Evolutionary conservation across 2,888 invertebrate genomes (phyloP), one percentile per base, ranked within the genome.

Genomic region (Liopterus haemorrhoidalis): DNA sequence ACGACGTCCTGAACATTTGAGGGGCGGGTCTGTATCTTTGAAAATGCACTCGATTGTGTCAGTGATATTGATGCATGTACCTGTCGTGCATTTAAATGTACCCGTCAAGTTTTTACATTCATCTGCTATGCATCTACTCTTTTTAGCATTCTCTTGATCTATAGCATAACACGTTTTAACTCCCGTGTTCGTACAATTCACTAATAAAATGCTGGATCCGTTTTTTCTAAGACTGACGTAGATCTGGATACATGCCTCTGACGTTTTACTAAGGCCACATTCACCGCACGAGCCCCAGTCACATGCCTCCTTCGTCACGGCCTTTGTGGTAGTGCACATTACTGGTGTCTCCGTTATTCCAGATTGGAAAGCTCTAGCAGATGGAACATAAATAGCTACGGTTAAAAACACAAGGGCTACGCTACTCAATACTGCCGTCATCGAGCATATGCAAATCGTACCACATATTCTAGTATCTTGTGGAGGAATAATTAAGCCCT

Each of bases 261-360:
- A 88, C 0, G 89, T 89, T 65, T 92, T 91, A 61, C 90, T 90
- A 45, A 92, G 73, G 54, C 92, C 92, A 91, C 92, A 92, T 62
- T 92, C 91, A 1, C 90, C 89, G 59, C 92, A 92, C 41, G 90
- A 89, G 38, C 87, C 86, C 89, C 90, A 90, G 53, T 87, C 87
- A 62, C 91, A 91, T 60, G 81, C 83, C 59, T 89, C 89, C 61
- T 82, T 84, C 64, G 82, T 84, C 46, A 84, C 78, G 21, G 88
- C 85, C 38, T 89, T 74, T 38, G 89, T 89, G 43, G 92, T 92
- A 35, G 90, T 90, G 68, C 92, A 92, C 90, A 92, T 91, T 50
- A 86, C 87, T 2, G 91, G 90, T 19, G 80, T 77, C 57, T 86
- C 85, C 60, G 81, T 82, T 63, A 91, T 90, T 32, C 89, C 91